Percentiles rank a stretch among this genome's conserved stretches.
phyloP scores from a whole-genome alignment of 30 jellyfish, hydroid and myxozoan species.

The Cassiopea andromeda region DNA sequence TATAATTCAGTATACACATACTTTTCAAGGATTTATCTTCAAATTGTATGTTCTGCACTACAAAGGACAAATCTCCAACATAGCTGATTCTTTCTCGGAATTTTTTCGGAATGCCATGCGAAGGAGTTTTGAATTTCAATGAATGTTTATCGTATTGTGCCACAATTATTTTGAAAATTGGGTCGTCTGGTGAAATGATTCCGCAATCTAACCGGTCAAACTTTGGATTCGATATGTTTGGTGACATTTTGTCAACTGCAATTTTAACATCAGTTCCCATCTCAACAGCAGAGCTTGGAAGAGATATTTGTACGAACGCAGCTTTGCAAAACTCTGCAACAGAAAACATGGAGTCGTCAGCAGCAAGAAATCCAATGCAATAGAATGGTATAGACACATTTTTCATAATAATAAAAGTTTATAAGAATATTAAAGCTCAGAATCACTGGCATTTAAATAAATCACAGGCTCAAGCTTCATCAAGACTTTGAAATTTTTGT shows the following conservation, averaged over 20 bases:
- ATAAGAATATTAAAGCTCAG: too few species aligned
- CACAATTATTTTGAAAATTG: background rate
- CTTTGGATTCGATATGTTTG: background rate
- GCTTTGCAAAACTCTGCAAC: background rate
- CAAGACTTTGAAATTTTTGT: too few species aligned
- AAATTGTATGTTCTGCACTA: background rate
- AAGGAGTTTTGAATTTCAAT: constrained; percentile 1
- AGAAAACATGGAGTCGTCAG: background rate
- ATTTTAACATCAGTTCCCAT: background rate
- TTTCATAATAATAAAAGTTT: too few species aligned
- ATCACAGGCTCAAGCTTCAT: too few species aligned
- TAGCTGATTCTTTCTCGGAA: background rate
- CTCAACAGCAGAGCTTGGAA: background rate
- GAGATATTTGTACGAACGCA: background rate
- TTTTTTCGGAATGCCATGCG: background rate
- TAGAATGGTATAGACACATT: too few species aligned
- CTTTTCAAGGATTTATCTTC: background rate
- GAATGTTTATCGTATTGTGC: background rate
- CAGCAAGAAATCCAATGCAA: too few species aligned
- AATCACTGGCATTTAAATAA: too few species aligned
- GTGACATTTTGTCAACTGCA: background rate
- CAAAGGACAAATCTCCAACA: background rate
- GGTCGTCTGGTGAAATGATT: background rate
- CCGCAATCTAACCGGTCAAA: background rate
- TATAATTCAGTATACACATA: background rate